These are phyloP conservation scores for Lophotis ruficrista DNA, from an alignment of 2,113 vertebrate genomes.

Conservation along the genomic window DNA sequence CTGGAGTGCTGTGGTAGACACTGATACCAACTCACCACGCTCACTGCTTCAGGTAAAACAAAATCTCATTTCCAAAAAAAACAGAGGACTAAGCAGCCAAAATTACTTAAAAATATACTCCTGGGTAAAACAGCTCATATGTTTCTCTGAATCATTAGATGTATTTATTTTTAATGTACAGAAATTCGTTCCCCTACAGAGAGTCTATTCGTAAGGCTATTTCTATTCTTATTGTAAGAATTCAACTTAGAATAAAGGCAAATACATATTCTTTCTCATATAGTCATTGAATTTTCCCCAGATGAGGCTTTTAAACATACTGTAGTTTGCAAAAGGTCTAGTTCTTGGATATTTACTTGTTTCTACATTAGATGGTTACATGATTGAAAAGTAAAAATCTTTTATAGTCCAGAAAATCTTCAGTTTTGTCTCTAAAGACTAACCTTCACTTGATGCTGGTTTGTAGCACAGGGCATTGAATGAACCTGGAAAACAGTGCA, in stretches of 20 bases:
- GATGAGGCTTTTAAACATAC: not conserved
- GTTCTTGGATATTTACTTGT: not conserved
- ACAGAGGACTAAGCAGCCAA: not conserved
- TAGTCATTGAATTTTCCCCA: not conserved
- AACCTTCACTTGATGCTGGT: not conserved
- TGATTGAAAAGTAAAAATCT: not conserved
- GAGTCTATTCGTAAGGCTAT: not conserved
- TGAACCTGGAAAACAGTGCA: not conserved
- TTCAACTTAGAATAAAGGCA: not conserved
- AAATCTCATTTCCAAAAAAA: conserved; percentile 21
- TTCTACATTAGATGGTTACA: not conserved
- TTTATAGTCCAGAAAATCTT: not conserved
- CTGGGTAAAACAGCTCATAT: not conserved
- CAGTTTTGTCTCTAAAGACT: not conserved
- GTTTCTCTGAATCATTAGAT: conserved; percentile 15
- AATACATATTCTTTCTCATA: not conserved
- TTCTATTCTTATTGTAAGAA: not conserved
- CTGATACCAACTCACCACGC: not conserved
- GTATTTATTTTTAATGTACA: conserved; percentile 1
- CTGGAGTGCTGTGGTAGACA: not conserved
- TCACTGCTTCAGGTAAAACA: conserved; percentile 21
- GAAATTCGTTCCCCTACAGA: conserved; percentile 20
- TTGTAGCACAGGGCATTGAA: not conserved
- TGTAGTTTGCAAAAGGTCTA: not conserved
- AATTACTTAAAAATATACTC: conserved; percentile 6